These are phyloP conservation scores for Lycocerus yunnanus DNA, from an alignment of 2,888 invertebrate species.

Conservation along the genomic window DNA sequence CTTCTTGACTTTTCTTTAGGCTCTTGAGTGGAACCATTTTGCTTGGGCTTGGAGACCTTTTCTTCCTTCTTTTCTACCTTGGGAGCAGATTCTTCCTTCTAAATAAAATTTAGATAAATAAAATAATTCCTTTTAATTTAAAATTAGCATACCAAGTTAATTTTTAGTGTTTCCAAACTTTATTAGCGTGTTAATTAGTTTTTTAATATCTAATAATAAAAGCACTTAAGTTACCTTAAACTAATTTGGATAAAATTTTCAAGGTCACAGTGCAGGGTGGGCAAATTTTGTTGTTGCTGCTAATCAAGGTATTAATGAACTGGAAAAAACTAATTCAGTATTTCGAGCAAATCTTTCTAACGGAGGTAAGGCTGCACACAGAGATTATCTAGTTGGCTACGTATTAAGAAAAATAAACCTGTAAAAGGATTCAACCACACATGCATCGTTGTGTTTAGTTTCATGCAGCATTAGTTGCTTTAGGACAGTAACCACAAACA, in stretches of 20 bases:
- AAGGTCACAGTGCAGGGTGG: not conserved
- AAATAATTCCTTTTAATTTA: not conserved
- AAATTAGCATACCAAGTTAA: not conserved
- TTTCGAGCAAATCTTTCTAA: too few species aligned
- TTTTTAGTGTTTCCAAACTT: not conserved
- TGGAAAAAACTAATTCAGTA: not conserved
- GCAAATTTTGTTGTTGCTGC: not conserved
- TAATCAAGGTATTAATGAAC: too few species aligned
- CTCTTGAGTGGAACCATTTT: conserved; percentile 19
- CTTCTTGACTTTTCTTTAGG: conserved; percentile 17
- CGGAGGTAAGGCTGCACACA: too few species aligned
- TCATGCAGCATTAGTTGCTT: too few species aligned
- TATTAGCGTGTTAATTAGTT: not conserved
- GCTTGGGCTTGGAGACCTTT: conserved; percentile 40
- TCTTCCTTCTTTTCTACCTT: conserved; percentile 10
- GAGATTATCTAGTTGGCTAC: not conserved
- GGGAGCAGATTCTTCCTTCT: conserved; percentile 11
- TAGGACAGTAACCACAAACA: too few species aligned
- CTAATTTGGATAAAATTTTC: not conserved
- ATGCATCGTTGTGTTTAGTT: too few species aligned
- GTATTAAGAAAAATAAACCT: not conserved
- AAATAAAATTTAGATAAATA: not conserved
- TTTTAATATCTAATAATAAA: not conserved
- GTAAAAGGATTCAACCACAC: not conserved
- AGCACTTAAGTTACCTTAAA: not conserved